Conservation (phyloP, 2,888 invertebrate genomes). For the Agonopterix arenella region DNA sequence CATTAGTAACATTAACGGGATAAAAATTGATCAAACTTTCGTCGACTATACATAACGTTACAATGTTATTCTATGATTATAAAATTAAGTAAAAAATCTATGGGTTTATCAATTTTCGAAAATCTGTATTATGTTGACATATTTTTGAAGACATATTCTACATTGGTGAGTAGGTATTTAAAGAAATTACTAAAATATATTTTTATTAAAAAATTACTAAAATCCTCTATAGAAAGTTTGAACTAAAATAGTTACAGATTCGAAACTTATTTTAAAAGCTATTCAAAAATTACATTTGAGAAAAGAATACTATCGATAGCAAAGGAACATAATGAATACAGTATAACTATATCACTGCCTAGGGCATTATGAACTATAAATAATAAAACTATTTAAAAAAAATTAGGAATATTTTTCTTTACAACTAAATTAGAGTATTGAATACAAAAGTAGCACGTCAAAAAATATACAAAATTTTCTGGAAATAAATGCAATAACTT, state of each 20-base stretch:
- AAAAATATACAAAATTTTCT: slow-evolving; percentile 40
- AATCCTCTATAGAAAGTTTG: too few relatives aligned
- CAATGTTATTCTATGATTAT: slow-evolving; percentile 7
- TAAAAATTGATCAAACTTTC: slow-evolving; percentile 1
- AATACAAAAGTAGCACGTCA: slow-evolving; percentile 40
- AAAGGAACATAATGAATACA: slow-evolving; percentile 25
- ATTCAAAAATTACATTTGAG: slow-evolving; percentile 5
- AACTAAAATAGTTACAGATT: neutral
- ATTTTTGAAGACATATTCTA: too few relatives aligned
- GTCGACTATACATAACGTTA: slow-evolving; percentile 8
- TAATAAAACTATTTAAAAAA: slow-evolving; percentile 22
- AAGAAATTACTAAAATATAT: too few relatives aligned
- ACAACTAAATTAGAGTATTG: slow-evolving; percentile 23
- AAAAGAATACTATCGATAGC: slow-evolving; percentile 7
- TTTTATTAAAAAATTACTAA: too few relatives aligned
- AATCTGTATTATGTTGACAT: too few relatives aligned
- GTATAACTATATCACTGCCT: slow-evolving; percentile 9
- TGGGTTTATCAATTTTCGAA: too few relatives aligned
- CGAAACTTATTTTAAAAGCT: neutral
- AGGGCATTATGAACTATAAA: slow-evolving; percentile 14
- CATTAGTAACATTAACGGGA: slow-evolving; percentile 4
- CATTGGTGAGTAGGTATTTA: too few relatives aligned
- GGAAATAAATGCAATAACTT: slow-evolving; percentile 43
- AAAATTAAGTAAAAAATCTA: neutral
- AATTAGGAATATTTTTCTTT: slow-evolving; percentile 26